These are phyloP conservation scores for Epsilonema sp. DNA, from an alignment of 2,888 invertebrate species.

Conservation along the genomic window DNA sequence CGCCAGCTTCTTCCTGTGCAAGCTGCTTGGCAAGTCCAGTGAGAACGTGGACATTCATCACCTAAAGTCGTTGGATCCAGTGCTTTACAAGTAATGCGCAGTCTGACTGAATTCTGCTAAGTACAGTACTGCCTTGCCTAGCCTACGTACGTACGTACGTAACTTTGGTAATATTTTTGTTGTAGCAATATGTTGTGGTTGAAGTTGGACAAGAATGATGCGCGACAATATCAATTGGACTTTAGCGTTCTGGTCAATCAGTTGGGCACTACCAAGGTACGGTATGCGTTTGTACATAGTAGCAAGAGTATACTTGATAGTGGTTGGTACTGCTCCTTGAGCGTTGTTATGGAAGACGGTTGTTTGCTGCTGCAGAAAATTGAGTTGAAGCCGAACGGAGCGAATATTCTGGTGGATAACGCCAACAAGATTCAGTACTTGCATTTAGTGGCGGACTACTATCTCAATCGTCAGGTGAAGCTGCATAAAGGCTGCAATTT, in stretches of 20 bases:
- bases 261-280: slow-evolving; percentile 60
- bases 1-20: slow-evolving; percentile 82
- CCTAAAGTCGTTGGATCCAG: slow-evolving; percentile 73
- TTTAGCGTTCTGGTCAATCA: slow-evolving; percentile 77
- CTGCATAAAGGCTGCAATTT: too few species aligned
- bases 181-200: slow-evolving; percentile 58
- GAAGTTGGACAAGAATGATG: slow-evolving; percentile 63
- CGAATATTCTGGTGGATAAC: slow-evolving; percentile 68
- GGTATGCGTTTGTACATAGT: too few species aligned
- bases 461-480: slow-evolving; percentile 64
- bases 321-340: too few species aligned
- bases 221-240: slow-evolving; percentile 60
- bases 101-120: too few species aligned
- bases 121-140: too few species aligned
- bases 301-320: too few species aligned
- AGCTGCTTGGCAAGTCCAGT: slow-evolving; percentile 52
- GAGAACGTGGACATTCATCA: slow-evolving; percentile 61
- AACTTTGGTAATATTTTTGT: too few species aligned
- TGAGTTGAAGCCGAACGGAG: slow-evolving; percentile 72
- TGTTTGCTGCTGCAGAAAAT: slow-evolving; percentile 34
- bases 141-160: too few species aligned
- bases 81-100: slow-evolving; percentile 45
- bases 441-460: slow-evolving; percentile 82
- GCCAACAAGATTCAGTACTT: slow-evolving; percentile 88
- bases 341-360: too few species aligned